Base-by-base conservation (phyloP, 64 coral and sea anemone genomes). In the Pachyseris speciosa region DNA sequence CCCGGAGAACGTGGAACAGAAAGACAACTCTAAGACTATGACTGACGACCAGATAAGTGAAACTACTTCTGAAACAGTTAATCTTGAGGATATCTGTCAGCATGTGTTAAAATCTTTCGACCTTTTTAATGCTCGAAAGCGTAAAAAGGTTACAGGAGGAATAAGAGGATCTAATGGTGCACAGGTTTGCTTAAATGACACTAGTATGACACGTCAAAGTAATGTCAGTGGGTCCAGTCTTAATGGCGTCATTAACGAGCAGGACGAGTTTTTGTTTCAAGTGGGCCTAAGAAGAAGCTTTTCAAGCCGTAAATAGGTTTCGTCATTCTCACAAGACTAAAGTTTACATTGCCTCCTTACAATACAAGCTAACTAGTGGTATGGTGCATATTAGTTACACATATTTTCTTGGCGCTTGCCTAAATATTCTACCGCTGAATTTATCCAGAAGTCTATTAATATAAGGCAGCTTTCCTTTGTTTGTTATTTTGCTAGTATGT, bases 81-180 rank as follows among this genome's bases (percentile, higher is more conserved):
- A n/a, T 40, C 51, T 81, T 6, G 77, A 81, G 39, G 77, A 81
- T 24, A 81, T 81, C 51, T 81, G 52, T 15, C 51, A 61, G 22
- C 77, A 81, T n/a, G 77, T 81, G 51, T 37, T 81, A 37, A 81
- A 81, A 37, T 81, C 77, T 13, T 81, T 81, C 39, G 53, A 81
- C 34, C 60, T 81, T 61, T 61, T 81, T 40, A 81, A 81, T 60
- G 33, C 77, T 25, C 51, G 77, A 34, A 16, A 60, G 9, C 0
- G 29, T 8, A 60, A 40, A 30, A 38, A 27, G 20, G 39, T 49
- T 7, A 19, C n/a, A n/a, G n/a, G n/a, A n/a, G 19, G 5, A 74
- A 74, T 44, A 7, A 22, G 24, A 44, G 70, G n/a, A 26, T 9
- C 4, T 42, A 55, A 55, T 19, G 12, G 51, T 19, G 20, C 8